phyloP scores from a whole-genome alignment of 2,113 vertebrate genomes.

The Thomomys bottae region DNA sequence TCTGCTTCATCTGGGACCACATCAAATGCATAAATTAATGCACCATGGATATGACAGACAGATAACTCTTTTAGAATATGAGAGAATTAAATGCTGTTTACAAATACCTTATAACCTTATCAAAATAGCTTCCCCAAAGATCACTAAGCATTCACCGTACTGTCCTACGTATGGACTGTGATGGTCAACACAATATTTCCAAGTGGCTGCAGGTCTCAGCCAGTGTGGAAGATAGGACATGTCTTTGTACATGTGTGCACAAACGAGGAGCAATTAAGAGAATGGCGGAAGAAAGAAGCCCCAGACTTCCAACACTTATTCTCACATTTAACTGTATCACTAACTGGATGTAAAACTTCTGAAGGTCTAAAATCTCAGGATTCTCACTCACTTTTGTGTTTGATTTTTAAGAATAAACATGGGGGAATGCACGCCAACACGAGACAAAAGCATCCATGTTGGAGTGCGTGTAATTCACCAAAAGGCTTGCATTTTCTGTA shows the following conservation, averaged over 20 bases:
- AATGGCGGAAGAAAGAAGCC: neutral
- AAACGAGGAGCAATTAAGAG: neutral
- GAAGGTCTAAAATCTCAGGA: neutral
- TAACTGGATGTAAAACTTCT: neutral
- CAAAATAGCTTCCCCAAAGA: conserved; percentile 18
- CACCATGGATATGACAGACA: conserved; percentile 75
- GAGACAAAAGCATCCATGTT: too few relatives aligned
- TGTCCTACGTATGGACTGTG: too few relatives aligned
- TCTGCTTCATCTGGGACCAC: conserved; percentile 82
- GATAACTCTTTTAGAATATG: conserved; percentile 79
- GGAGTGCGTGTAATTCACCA: neutral
- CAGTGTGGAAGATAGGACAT: rapidly evolving
- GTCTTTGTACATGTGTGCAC: too few relatives aligned
- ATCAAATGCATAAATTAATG: conserved; percentile 85
- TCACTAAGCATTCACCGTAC: neutral
- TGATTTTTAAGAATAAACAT: too few relatives aligned
- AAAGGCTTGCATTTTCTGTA: neutral
- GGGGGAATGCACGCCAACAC: neutral
- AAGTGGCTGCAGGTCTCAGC: too few relatives aligned
- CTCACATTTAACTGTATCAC: neutral
- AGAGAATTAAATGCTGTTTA: conserved; percentile 76
- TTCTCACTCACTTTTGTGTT: neutral
- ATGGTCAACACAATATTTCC: neutral
- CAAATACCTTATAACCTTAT: conserved; percentile 57
- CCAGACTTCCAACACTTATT: neutral